A percentile compares a stretch with the other conserved stretches of the same genome.
Conservation (phyloP, 2,113 vertebrate genomes). For the Centropristis striata region DNA sequence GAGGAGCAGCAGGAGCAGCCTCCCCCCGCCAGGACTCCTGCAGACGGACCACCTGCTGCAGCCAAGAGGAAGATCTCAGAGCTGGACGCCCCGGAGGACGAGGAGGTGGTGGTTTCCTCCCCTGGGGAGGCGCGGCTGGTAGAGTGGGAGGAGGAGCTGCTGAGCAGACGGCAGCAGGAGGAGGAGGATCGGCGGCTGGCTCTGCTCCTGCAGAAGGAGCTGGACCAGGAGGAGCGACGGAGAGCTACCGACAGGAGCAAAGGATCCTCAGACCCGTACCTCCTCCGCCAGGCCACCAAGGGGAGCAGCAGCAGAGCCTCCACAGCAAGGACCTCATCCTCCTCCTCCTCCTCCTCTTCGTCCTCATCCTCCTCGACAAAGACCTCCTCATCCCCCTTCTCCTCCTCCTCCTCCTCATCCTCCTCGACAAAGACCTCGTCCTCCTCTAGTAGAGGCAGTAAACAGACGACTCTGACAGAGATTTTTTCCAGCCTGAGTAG, state of each 20-base stretch:
- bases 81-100: neutral
- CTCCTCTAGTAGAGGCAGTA: constrained; percentile 38
- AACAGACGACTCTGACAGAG: constrained; percentile 76
- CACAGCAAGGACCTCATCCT: neutral
- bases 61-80: constrained; percentile 72
- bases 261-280: constrained; percentile 89
- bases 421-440: neutral
- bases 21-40: neutral
- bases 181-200: constrained; percentile 91
- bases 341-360: neutral
- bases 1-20: neutral
- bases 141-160: constrained; percentile 83
- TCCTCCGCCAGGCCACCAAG: constrained; percentile 80
- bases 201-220: constrained; percentile 88
- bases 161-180: constrained; percentile 87
- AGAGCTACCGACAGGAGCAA: constrained; percentile 85
- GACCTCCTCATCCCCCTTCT: neutral
- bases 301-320: neutral
- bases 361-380: too few species aligned
- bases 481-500: constrained; percentile 70
- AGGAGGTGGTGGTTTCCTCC: neutral
- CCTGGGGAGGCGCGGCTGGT: constrained; percentile 29
- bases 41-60: too few species aligned
- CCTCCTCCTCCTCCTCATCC: neutral
- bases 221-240: constrained; percentile 83